Percentiles rank a stretch among this genome's conserved stretches.
Conservation (phyloP, 2,797 vertebrate genomes). For the Pteronotus mesoamericanus region DNA sequence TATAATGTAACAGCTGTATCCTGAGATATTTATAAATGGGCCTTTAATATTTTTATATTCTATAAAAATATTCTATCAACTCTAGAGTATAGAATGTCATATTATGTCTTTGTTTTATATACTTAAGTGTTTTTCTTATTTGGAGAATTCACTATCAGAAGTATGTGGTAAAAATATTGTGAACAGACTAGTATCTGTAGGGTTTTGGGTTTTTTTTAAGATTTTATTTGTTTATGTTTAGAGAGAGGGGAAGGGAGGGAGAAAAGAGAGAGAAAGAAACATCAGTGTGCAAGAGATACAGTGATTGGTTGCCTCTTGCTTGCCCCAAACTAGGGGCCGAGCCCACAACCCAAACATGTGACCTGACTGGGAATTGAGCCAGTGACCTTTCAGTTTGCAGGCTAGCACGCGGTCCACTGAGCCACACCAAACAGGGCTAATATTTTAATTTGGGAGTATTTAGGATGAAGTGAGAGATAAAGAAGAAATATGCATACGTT, state of each 20-base stretch:
- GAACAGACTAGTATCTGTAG: neutral
- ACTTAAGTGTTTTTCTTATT: neutral
- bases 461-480: neutral
- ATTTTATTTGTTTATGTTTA: no score
- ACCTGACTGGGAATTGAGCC: no score
- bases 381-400: no score
- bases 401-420: no score
- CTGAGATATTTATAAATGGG: neutral
- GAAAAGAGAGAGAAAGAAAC: no score
- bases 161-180: neutral
- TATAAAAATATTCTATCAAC: neutral
- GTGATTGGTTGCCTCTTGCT: no score
- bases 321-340: no score
- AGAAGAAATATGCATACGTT: neutral
- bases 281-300: no score
- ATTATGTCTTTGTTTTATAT: neutral
- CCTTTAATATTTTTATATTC: neutral
- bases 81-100: neutral
- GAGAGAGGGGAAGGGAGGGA: no score
- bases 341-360: no score
- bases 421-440: no score
- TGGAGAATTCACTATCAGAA: slow-evolving; percentile 13
- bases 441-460: neutral
- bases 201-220: no score
- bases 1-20: neutral